Base-by-base conservation (phyloP, 2,113 vertebrate genomes). In the Mesitornis unicolor region DNA sequence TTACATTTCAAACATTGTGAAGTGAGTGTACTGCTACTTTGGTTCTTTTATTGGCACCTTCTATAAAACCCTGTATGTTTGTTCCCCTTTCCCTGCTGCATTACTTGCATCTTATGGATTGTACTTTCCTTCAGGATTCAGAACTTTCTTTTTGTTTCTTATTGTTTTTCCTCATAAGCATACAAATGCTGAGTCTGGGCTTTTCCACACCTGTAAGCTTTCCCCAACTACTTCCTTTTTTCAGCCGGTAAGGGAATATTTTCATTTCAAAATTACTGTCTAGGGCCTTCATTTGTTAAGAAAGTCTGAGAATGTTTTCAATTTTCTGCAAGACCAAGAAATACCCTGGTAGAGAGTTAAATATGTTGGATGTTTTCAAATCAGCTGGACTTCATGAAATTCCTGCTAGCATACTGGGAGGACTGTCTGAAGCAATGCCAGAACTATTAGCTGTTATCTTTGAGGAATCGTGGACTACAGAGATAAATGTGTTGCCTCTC, bases 321-420 rank as follows among this genome's bases (percentile, higher is more conserved):
- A 56, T 91, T 91, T 96, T 20, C 74, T 48, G 9, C 69, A 82
- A 91, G 77, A 81, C 50, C 75, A 61, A 80, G 71, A 11, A 92
- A 57, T 82, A 76, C 64, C 40, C 65, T 64, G 22, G 61, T 54
- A 89, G 78, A 90, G 19, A 64, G 20, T 85, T 85, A 79, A 86
- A 79, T 76, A 33, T 38, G 53, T 28, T 90, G 71, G 42, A 73
- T 73, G 42, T 65, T 95, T 96, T 93, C 42, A 90, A 80, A 95
- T 95, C 85, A 85, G 85, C 50, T 96, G 89, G 54, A 92, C 71
- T 92, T 90, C 75, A 88, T 89, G 81, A 94, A 88, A 92, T 90
- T 93, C 68, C 71, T 92, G 31, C 40, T 61, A 79, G 36, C 84
- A 80, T 68, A 19, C 69, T 65, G 65, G 43, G 51, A 95, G 50